Conservation (phyloP, 2,113 vertebrate genomes). For the Trinectes maculatus region DNA sequence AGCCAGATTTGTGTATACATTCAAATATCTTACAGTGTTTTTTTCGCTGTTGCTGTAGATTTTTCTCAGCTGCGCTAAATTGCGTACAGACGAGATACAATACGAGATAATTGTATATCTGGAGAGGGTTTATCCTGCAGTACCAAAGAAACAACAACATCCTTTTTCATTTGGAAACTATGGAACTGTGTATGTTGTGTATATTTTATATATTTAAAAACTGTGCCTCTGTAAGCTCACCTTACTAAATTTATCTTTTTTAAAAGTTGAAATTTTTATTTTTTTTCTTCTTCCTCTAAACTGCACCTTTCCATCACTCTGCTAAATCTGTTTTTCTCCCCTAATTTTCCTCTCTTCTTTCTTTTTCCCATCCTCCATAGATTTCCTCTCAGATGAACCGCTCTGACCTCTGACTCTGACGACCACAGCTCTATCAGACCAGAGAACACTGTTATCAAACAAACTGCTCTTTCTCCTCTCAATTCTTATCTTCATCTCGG, state of each 20-base stretch:
- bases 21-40: too few relatives aligned
- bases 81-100: too few relatives aligned
- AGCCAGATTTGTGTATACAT: too few relatives aligned
- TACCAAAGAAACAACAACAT: not conserved
- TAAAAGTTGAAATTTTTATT: conserved; percentile 53
- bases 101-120: too few relatives aligned
- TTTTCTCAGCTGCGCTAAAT: too few relatives aligned
- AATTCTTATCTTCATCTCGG: not conserved
- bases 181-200: not conserved
- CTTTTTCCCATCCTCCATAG: conserved; percentile 17
- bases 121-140: too few relatives aligned
- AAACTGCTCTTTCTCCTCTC: not conserved
- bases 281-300: conserved; percentile 26
- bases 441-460: not conserved
- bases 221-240: conserved; percentile 11
- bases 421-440: conserved; percentile 22
- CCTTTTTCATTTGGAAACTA: not conserved
- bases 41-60: too few relatives aligned
- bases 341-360: not conserved
- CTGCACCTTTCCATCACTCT: conserved; percentile 29
- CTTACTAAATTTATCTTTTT: conserved; percentile 16
- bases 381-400: conserved; percentile 45
- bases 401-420: conserved; percentile 41
- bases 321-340: not conserved
- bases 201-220: not conserved